Percentiles rank a stretch among this genome's conserved stretches.
phyloP scores from a whole-genome alignment of 2,113 vertebrate species.

The Melanocharis versteri region DNA sequence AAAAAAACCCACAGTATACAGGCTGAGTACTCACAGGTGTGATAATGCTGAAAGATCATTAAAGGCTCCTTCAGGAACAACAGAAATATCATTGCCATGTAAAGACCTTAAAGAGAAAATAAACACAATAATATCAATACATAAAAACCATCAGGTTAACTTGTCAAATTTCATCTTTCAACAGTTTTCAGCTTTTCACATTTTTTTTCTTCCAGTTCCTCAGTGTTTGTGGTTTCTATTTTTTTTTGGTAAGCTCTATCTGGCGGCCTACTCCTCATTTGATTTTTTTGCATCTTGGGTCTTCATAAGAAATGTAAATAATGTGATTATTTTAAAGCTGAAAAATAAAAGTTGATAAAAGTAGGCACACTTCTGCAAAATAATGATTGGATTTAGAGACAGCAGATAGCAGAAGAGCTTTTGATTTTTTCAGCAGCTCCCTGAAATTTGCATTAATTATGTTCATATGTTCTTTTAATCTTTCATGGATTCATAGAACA shows the following conservation, averaged over 20 bases:
- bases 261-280: background rate
- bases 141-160: background rate
- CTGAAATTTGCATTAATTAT: background rate
- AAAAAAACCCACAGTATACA: background rate
- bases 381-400: background rate
- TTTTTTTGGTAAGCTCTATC: background rate
- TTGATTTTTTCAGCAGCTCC: background rate
- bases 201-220: background rate
- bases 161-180: background rate
- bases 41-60: conserved; percentile 92
- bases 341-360: background rate
- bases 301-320: background rate
- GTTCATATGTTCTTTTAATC: background rate
- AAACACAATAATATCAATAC: background rate
- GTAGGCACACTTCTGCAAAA: background rate
- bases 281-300: background rate
- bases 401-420: background rate
- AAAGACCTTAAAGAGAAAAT: conserved; percentile 81
- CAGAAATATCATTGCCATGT: conserved; percentile 95
- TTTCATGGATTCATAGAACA: background rate
- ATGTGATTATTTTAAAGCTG: background rate
- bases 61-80: conserved; percentile 94
- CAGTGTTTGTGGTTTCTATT: background rate
- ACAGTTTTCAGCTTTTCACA: background rate
- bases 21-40: conserved; percentile 86